phyloP scores from a whole-genome alignment of 2,113 vertebrate genomes.

The Formicarius rufipectus region DNA sequence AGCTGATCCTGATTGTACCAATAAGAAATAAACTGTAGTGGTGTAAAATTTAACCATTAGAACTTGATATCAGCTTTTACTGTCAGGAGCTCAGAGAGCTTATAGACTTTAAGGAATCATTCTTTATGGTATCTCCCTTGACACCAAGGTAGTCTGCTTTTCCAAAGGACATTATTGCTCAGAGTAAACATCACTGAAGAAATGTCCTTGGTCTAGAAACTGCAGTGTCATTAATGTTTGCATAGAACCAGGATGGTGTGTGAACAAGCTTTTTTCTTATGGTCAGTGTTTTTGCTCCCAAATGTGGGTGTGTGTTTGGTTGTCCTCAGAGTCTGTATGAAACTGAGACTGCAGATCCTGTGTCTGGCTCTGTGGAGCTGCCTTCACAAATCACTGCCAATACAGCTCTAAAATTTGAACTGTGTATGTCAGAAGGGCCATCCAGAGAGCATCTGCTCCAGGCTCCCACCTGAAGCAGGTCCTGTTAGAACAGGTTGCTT shows the following conservation, averaged over 20 bases:
- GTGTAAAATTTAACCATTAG: neutral
- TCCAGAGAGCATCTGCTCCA: neutral
- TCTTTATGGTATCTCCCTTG: neutral
- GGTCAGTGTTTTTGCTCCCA: neutral
- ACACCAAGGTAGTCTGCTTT: fast-evolving
- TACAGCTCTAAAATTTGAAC: neutral
- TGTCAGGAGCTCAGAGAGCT: neutral
- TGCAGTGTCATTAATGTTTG: neutral
- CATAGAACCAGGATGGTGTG: neutral
- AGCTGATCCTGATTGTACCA: neutral
- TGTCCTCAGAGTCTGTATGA: neutral
- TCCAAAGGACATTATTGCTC: neutral
- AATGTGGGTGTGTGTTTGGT: neutral
- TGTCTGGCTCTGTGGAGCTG: neutral
- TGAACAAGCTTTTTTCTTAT: neutral
- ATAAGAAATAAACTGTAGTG: neutral
- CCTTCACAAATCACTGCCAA: neutral
- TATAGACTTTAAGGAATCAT: neutral
- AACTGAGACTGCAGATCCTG: neutral
- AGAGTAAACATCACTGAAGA: neutral
- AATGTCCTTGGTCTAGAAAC: neutral
- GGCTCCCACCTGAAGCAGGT: neutral
- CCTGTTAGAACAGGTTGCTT: neutral
- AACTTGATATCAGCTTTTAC: neutral
- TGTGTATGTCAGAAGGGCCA: neutral